These are phyloP conservation scores for Salvelinus namaycush DNA, from an alignment of 2,113 vertebrate genomes.

Conservation along the genomic window DNA sequence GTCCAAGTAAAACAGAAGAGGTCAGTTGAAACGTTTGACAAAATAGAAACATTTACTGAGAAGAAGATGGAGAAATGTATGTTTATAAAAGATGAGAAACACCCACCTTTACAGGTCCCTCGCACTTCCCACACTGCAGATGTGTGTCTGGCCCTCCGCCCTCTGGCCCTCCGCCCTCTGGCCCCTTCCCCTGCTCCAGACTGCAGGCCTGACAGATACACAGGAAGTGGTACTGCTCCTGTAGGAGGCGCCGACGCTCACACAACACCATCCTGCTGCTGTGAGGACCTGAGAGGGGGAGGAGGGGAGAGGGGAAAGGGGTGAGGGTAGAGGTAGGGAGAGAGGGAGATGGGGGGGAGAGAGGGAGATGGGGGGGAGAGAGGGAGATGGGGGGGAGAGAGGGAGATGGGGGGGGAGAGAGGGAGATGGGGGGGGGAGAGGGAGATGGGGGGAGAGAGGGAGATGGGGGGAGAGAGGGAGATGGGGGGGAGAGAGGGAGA, in stretches of 20 bases:
- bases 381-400: no score
- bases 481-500: no score
- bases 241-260: conserved; percentile 79
- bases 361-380: neutral
- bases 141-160: conserved; percentile 10
- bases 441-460: neutral
- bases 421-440: no score
- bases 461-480: no score
- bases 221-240: conserved; percentile 89
- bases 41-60: neutral
- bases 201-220: conserved; percentile 83
- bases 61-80: neutral
- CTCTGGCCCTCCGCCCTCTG: conserved; percentile 11
- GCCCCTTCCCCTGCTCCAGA: conserved; percentile 56
- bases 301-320: neutral
- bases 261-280: conserved; percentile 73
- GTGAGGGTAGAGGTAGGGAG: neutral
- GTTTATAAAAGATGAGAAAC: neutral
- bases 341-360: neutral
- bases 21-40: no score
- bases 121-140: conserved; percentile 75
- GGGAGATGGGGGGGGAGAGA: no score
- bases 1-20: no score
- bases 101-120: conserved; percentile 49
- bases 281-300: conserved; percentile 81